Evolutionary conservation across 2,113 vertebrate species (phyloP).

Genomic region (Nettapus auritus): DNA sequence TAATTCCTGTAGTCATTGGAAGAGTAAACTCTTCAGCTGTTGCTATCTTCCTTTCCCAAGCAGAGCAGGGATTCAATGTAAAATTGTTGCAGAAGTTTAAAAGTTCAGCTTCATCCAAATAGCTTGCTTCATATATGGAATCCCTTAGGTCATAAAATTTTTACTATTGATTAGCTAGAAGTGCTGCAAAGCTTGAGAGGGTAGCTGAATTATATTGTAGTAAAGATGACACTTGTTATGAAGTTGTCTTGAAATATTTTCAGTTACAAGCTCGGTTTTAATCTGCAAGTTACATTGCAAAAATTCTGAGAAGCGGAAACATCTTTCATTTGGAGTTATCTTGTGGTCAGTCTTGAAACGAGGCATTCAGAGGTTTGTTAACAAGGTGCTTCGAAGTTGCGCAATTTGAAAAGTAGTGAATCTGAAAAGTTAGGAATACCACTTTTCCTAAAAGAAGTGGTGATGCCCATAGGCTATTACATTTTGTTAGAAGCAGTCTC

Average conservation of each 20-base stretch:
- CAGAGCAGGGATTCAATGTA: not conserved
- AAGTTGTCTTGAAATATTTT: not conserved
- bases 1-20: not conserved
- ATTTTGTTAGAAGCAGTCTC: not conserved
- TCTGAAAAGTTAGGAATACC: not conserved
- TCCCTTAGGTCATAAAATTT: not conserved
- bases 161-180: not conserved
- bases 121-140: not conserved
- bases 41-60: not conserved
- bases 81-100: not conserved
- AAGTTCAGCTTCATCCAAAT: not conserved
- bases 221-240: not conserved
- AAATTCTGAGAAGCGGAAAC: not conserved
- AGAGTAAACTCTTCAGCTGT: not conserved
- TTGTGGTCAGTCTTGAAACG: not conserved
- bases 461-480: too few species aligned
- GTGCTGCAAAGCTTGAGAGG: not conserved
- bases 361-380: not conserved
- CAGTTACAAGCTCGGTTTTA: not conserved
- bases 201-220: not conserved
- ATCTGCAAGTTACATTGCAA: not conserved
- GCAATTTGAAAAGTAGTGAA: not conserved
- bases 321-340: not conserved
- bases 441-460: not conserved
- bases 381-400: not conserved